Conservation (phyloP, 2,113 vertebrate genomes). For the Neolamprologus sp. region DNA sequence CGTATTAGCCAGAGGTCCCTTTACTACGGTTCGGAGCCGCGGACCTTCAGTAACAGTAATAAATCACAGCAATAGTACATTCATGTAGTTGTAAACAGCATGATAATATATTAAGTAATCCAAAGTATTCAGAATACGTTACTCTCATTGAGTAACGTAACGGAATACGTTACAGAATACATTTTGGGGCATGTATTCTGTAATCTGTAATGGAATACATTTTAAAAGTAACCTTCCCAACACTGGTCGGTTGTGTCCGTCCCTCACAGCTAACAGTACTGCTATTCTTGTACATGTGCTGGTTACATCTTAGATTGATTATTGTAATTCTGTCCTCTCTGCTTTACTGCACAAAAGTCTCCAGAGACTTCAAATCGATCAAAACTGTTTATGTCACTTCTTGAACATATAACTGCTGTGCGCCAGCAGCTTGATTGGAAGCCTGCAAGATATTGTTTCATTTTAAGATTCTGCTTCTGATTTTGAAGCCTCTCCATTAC, state of each 20-base stretch:
- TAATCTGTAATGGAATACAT: accelerated
- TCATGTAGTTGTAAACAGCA: too few species aligned
- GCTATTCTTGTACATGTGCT: background rate
- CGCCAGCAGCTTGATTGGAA: background rate
- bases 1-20: too few species aligned
- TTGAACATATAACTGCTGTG: background rate
- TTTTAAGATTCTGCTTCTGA: background rate
- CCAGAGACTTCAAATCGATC: accelerated
- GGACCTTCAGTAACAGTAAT: too few species aligned
- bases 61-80: too few species aligned
- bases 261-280: background rate
- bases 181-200: accelerated
- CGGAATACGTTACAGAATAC: too few species aligned
- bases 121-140: too few species aligned
- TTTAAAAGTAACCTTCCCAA: too few species aligned
- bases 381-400: background rate
- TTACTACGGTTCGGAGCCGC: too few species aligned
- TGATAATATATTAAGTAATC: too few species aligned
- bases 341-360: background rate
- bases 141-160: too few species aligned
- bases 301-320: background rate
- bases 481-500: background rate
- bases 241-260: background rate
- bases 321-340: background rate
- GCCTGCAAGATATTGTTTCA: accelerated